Percentiles rank a stretch among this genome's conserved stretches.
Evolutionary conservation across 2,797 vertebrate species (phyloP).

Genomic region (Ficedula albicollis): DNA sequence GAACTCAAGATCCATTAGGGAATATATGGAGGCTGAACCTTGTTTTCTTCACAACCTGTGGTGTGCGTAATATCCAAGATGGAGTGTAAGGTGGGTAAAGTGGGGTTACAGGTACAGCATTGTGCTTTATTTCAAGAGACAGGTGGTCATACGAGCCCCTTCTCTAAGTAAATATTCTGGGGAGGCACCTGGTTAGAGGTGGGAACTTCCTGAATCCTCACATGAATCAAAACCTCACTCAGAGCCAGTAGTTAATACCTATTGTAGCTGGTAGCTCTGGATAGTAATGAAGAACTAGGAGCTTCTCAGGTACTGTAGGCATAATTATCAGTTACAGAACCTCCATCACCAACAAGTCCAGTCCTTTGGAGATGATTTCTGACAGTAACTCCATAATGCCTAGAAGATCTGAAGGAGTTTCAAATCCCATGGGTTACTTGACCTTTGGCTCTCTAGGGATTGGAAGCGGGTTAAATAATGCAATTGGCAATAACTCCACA

Average conservation of each 20-base stretch:
- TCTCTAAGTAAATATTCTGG: neutral
- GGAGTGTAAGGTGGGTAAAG: neutral
- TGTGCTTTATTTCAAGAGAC: neutral
- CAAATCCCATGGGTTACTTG: neutral
- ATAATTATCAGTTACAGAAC: neutral
- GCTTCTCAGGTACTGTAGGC: neutral
- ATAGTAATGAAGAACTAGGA: neutral
- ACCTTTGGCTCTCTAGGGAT: neutral
- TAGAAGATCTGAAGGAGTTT: neutral
- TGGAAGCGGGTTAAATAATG: neutral
- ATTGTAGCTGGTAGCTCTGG: neutral
- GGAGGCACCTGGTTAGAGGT: neutral
- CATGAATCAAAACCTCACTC: neutral
- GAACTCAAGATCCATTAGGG: neutral
- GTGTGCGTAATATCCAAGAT: neutral
- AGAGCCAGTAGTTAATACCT: neutral
- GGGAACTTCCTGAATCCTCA: neutral
- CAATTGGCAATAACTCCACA: neutral
- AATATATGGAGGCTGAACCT: neutral
- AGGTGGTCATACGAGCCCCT: neutral
- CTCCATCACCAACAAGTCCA: neutral
- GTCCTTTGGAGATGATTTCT: neutral
- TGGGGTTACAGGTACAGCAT: accelerated
- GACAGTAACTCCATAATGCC: neutral
- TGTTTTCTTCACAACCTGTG: neutral